Evolutionary conservation across 2,888 invertebrate genomes (phyloP), one percentile per base, ranked within the genome.

Genomic region (Ophion costatus): DNA sequence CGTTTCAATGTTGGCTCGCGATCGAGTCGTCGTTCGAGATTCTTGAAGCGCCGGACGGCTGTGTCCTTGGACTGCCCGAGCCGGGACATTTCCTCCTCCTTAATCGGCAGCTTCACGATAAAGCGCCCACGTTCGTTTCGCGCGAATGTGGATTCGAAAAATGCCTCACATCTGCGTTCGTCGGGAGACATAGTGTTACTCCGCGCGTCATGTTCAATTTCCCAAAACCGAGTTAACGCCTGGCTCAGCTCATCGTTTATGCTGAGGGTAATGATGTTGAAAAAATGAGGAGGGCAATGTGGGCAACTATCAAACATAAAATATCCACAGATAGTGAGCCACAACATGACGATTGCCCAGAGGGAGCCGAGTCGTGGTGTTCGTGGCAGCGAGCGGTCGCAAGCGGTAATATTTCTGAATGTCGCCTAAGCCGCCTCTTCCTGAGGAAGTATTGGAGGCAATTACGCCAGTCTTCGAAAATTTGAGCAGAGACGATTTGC

Each of bases 191-290:
- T 1, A 1, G 22, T 11, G 29, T 14, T 33, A 6, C 9, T 66
- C 77, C 78, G 73, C 29, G 64, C 24, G 29, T 74, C 69, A 63
- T 89, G 74, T 24, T 77, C 67, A 42, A 86, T 61, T 42, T 82
- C 79, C 82, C 82, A 84, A 57, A 86, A 86, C 22, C 20, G 42
- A 10, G 11, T 22, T 11, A 83, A 10, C 9, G 67, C 7, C 0
- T 22, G 38, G 6, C 29, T 71, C 4, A 71, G 22, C 3, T 57
- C 45, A n/a, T 69, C 45, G 70, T 63, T 63, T 63, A 42, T 59
- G 69, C 29, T 67, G 17, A 61, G n/a, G 14, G 29, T n/a, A n/a
- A n/a, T n/a, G n/a, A n/a, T n/a, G n/a, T n/a, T n/a, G n/a, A n/a
- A n/a, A n/a, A n/a, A n/a, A n/a, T n/a, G n/a, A n/a, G n/a, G n/a